Percentiles rank a stretch among this genome's conserved stretches.
phyloP scores from a whole-genome alignment of 30 jellyfish, hydroid and myxozoan genomes.

The Aurelia aurita complex sp. Pacific region DNA sequence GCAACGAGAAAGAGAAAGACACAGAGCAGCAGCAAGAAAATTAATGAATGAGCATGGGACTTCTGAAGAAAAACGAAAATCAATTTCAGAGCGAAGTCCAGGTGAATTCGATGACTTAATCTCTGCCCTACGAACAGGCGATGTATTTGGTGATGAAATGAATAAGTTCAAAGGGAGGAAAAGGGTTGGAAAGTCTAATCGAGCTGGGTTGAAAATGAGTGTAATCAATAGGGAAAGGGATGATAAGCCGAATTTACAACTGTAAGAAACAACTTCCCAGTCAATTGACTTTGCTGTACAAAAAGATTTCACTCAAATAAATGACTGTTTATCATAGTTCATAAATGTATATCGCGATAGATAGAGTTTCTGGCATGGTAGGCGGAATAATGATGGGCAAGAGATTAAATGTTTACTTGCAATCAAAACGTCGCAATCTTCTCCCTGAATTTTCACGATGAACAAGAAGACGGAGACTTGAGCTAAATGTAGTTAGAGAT shows the following conservation, averaged over 20 bases:
- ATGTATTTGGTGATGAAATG: conserved; percentile 97
- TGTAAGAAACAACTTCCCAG: not conserved
- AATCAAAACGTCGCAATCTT: too few species aligned
- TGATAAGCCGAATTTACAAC: conserved; percentile 63
- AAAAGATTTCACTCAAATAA: too few species aligned
- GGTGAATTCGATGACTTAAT: conserved; percentile 96
- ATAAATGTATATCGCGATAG: too few species aligned
- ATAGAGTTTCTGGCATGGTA: too few species aligned
- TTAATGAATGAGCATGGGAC: conserved; percentile 74
- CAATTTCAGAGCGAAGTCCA: conserved; percentile 96
- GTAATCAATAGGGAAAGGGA: conserved; percentile 65
- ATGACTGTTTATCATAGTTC: too few species aligned
- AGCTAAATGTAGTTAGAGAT: too few species aligned
- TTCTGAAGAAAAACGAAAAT: conserved; percentile 81
- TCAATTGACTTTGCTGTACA: too few species aligned
- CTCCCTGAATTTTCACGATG: too few species aligned
- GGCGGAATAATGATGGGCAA: too few species aligned
- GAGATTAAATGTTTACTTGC: too few species aligned
- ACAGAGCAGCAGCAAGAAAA: conserved; percentile 84
- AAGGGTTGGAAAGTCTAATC: conserved; percentile 74
- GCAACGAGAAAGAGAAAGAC: conserved; percentile 92
- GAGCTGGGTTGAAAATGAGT: conserved; percentile 70
- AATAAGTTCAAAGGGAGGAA: conserved; percentile 84
- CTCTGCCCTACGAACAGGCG: conserved; percentile 96
- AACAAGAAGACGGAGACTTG: too few species aligned